These are phyloP conservation scores for Oostethus manadensis DNA, from an alignment of 2,113 vertebrate genomes.

Conservation along the genomic window DNA sequence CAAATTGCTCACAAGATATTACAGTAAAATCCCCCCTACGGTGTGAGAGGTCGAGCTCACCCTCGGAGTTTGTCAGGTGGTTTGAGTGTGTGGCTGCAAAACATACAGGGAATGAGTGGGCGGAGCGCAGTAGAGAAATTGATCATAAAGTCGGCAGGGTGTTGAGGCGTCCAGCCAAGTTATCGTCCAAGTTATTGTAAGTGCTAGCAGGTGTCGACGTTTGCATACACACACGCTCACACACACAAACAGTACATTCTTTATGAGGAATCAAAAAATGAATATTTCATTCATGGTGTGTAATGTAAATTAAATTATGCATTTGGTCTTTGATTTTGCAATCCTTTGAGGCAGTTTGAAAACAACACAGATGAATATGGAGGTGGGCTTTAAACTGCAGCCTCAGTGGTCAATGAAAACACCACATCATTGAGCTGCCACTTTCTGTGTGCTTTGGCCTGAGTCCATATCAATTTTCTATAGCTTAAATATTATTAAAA, in stretches of 20 bases:
- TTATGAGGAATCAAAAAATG: constrained; percentile 56
- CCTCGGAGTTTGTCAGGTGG: constrained; percentile 7
- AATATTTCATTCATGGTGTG: constrained; percentile 56
- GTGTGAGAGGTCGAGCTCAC: constrained; percentile 13
- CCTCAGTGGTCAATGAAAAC: constrained; percentile 22
- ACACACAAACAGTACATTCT: constrained; percentile 41
- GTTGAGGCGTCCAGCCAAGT: constrained; percentile 55
- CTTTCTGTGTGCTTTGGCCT: not conserved
- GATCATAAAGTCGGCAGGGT: constrained; percentile 40
- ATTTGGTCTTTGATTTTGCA: constrained; percentile 56
- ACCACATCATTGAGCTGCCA: constrained; percentile 11
- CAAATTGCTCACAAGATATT: constrained; percentile 8
- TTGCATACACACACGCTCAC: constrained; percentile 3
- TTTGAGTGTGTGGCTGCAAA: not conserved
- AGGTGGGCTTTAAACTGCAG: constrained; percentile 36
- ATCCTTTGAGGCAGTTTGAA: constrained; percentile 55
- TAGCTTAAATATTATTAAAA: not conserved
- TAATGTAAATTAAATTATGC: constrained; percentile 61
- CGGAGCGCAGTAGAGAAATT: constrained; percentile 40
- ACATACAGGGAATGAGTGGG: constrained; percentile 27
- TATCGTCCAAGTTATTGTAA: constrained; percentile 47
- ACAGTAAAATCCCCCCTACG: constrained; percentile 7
- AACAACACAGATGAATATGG: constrained; percentile 41
- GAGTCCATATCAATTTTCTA: too few species aligned
- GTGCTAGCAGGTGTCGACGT: constrained; percentile 16